phyloP scores from a whole-genome alignment of 2,888 invertebrate genomes.

The Megalurothrips usitatus region DNA sequence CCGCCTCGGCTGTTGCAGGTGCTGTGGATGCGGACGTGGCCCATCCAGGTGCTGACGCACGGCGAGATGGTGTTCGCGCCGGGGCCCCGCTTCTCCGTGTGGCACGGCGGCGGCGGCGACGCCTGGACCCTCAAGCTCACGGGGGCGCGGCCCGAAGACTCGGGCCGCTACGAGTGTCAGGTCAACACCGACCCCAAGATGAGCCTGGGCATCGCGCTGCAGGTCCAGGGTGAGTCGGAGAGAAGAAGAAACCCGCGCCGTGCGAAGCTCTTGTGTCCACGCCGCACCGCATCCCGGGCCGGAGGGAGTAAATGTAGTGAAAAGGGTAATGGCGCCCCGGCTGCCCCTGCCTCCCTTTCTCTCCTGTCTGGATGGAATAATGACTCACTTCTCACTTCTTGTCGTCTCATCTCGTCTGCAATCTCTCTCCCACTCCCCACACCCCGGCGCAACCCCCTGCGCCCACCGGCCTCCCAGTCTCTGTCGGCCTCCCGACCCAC shows the following conservation, averaged over 20 bases:
- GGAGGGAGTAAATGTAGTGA: too few relatives aligned
- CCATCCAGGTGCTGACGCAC: constrained; percentile 19
- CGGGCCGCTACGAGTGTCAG: constrained; percentile 18
- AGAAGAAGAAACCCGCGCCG: background rate
- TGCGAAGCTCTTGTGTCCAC: too few relatives aligned
- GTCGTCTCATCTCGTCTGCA: too few relatives aligned
- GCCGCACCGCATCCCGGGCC: too few relatives aligned
- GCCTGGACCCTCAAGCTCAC: constrained; percentile 10
- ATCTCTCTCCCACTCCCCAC: too few relatives aligned
- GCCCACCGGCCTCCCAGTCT: too few relatives aligned
- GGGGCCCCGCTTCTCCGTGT: constrained; percentile 11
- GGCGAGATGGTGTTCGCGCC: constrained; percentile 7
- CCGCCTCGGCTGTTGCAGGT: background rate
- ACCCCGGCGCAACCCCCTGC: too few relatives aligned
- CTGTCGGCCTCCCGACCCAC: too few relatives aligned
- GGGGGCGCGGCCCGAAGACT: constrained; percentile 4
- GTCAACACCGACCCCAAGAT: constrained; percentile 24
- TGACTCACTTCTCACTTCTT: too few relatives aligned
- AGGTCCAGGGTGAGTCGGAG: background rate
- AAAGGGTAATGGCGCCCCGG: too few relatives aligned
- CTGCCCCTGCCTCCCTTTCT: too few relatives aligned
- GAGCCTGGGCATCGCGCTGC: constrained; percentile 12
- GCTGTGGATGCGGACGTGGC: constrained; percentile 8
- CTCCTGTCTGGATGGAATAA: too few relatives aligned
- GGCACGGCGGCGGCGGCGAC: constrained; percentile 22